Conservation (phyloP, 2,113 vertebrate genomes). For the Dasyurus viverrinus region DNA sequence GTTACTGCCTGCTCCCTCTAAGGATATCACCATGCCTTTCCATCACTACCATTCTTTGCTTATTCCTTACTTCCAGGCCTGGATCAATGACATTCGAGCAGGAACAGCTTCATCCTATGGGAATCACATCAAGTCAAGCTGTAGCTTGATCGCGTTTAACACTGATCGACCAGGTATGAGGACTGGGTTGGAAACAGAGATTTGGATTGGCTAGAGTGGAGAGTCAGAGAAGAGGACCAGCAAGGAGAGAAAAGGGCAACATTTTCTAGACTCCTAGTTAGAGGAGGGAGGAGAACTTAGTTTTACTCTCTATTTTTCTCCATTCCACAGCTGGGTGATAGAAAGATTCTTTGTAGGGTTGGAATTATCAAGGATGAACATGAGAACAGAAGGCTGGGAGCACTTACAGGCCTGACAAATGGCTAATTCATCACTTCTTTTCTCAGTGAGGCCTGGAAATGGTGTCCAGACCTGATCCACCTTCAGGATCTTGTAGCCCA, state of each 20-base stretch:
- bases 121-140: conserved; percentile 91
- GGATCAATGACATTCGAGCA: conserved; percentile 89
- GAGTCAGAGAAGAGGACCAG: background rate
- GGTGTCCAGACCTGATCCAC: background rate
- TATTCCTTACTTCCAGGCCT: conserved; percentile 84
- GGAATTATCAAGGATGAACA: background rate
- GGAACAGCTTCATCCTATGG: conserved; percentile 85
- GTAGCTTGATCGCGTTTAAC: conserved; percentile 89
- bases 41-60: background rate
- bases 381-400: background rate
- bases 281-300: background rate
- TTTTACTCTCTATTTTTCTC: no score
- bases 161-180: conserved; percentile 88
- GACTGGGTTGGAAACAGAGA: background rate
- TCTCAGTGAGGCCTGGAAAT: background rate
- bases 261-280: background rate
- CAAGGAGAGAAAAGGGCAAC: accelerated
- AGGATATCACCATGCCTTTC: background rate
- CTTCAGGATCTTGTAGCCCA: background rate
- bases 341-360: background rate
- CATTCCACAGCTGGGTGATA: background rate
- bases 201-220: background rate
- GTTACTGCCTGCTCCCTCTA: background rate
- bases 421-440: background rate
- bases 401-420: background rate